These are phyloP conservation scores for Phyllostomus discolor DNA, from an alignment of 2,113 vertebrate genomes.

Conservation along the genomic window DNA sequence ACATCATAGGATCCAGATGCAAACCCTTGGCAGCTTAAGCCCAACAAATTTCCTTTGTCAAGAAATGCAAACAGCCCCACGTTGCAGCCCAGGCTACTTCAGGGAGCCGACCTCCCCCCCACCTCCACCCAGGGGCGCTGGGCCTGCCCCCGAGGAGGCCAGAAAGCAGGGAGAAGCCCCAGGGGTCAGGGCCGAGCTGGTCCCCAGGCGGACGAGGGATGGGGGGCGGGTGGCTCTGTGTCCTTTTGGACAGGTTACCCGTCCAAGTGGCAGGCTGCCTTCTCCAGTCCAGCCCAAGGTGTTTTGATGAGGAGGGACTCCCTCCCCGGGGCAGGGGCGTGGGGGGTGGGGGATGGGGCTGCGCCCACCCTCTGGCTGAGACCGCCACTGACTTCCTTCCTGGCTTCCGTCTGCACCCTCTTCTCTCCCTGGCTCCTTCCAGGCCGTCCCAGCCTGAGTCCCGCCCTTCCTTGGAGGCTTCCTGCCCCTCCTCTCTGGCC, in stretches of 20 bases:
- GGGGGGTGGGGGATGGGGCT: fast-evolving
- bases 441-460: neutral
- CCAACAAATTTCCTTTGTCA: conserved; percentile 77
- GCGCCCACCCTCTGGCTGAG: neutral
- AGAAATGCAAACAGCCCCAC: conserved; percentile 71
- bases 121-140: fast-evolving
- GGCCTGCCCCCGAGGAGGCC: neutral
- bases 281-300: too few species aligned
- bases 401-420: neutral
- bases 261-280: neutral
- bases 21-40: conserved; percentile 71
- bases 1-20: conserved; percentile 80
- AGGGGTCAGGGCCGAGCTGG: neutral
- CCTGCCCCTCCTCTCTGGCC: neutral
- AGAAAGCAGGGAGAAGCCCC: neutral
- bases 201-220: neutral
- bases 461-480: neutral
- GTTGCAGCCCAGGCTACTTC: conserved; percentile 3
- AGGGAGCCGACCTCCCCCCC: neutral
- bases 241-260: neutral
- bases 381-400: neutral
- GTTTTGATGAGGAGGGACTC: neutral
- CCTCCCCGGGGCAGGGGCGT: fast-evolving
- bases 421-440: neutral
- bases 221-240: neutral